Evolutionary conservation across 2,113 vertebrate species (phyloP), one percentile per base, ranked within the genome.

Genomic region (Caranx melampygus): DNA sequence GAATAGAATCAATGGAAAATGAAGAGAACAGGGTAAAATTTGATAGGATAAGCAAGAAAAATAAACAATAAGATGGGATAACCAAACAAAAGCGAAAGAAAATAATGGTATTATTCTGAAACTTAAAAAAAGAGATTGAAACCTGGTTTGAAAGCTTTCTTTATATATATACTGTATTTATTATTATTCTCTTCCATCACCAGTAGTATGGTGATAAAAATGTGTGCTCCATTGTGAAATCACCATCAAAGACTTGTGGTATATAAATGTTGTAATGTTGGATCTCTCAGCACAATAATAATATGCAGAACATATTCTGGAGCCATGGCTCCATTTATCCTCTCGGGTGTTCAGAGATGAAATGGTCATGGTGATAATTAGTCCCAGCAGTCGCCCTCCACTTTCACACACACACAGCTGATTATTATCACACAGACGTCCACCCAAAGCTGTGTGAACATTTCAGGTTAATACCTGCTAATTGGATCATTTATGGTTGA

Each of bases 341-440:
- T 59, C 72, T 84, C 37, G 65, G 47, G 65, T 64, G 16, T 52
- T 75, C 14, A n/a, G 54, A 49, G 69, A 83, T 33, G 8, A 83
- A 82, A 58, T 5, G 0, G n/a, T 26, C 51, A 15, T 42, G 42
- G 40, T 72, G 72, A 45, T 78, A 63, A 81, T 72, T 63, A 44
- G 45, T 65, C 63, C 66, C 79, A 75, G 47, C 47, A 66, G 34
- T 54, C 35, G 10, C 47, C 37, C 33, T 67, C 21, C 21, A 1
- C 8, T 33, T 16, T 60, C 47, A 59, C 26, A 57, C 68, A 58
- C 21, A 57, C 68, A 35, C 9, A 63, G 21, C 72, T 67, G 14
- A 69, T 85, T 20, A 75, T 59, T 18, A 63, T 18, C 57, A 47
- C 45, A 72, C 4, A 59, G 34, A 55, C 8, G 35, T 54, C 54